Conservation (phyloP, 1,140 invertebrate species). For the Musca domestica region DNA sequence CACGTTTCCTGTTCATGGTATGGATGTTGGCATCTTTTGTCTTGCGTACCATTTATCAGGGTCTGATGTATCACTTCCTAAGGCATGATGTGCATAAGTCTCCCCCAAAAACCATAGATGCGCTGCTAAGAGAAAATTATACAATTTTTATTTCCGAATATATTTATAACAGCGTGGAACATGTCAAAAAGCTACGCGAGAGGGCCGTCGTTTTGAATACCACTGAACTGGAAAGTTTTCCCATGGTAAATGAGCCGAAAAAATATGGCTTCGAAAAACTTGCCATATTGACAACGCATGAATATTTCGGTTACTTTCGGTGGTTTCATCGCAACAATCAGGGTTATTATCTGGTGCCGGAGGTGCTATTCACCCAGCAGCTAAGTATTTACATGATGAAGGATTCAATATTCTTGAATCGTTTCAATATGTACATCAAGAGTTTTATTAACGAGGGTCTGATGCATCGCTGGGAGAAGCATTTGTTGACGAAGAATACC, state of each 20-base stretch:
- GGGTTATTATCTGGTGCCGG: constrained; percentile 18
- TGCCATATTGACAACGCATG: constrained; percentile 13
- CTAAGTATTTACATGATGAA: constrained; percentile 26
- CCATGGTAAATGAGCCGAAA: background rate
- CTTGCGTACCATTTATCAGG: constrained; percentile 44
- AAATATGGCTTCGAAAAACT: background rate
- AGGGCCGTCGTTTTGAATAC: background rate
- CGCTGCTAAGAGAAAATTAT: constrained; percentile 35
- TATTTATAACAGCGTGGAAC: background rate
- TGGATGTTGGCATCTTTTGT: constrained; percentile 38
- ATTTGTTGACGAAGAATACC: background rate
- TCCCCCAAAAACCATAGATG: constrained; percentile 35
- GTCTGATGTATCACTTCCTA: constrained; percentile 39
- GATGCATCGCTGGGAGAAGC: constrained; percentile 9
- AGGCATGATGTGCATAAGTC: constrained; percentile 36
- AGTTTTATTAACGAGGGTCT: constrained; percentile 21
- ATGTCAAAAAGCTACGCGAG: background rate
- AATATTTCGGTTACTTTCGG: constrained; percentile 21
- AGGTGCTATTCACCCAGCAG: constrained; percentile 23
- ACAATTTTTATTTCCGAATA: constrained; percentile 31
- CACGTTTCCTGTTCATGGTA: constrained; percentile 33
- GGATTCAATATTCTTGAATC: constrained; percentile 20
- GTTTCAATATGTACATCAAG: constrained; percentile 23
- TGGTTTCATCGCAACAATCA: background rate
- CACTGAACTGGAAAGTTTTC: background rate